Evolutionary conservation across 2,888 invertebrate genomes (phyloP), one percentile per base, ranked within the genome.

Genomic region (Tachina fera): DNA sequence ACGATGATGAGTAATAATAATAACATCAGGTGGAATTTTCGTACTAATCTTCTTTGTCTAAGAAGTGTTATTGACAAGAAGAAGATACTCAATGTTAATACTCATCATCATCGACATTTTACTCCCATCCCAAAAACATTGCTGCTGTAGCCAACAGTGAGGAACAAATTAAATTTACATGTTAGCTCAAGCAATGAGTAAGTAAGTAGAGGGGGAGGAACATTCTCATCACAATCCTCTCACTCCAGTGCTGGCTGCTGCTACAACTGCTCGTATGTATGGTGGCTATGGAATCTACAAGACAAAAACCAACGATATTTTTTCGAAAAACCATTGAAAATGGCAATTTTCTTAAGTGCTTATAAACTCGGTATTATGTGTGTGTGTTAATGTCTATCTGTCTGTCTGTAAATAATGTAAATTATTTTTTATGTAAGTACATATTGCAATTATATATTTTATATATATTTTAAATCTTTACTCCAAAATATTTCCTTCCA

Each of bases 281-380:
- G 60, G 43, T 56, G 47, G 53, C 13, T 8, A n/a, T 14, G 31
- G 11, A 68, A 77, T 65, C 63, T 65, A 16, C 16, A 16, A 41
- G 43, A 43, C 19, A 68, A 70, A 61, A 65, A 80, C 70, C 60
- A 80, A 72, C 65, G 72, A 72, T 70, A n/a, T 70, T 22, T 70
- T 77, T 68, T 71, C 45, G 45, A 63, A 71, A 67, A 72, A 1
- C 72, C 72, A 65, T 72, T 72, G 49, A 58, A 67, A 81, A 80
- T 74, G 74, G 74, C 16, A 80, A 80, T 80, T 80, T 80, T 74
- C 58, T 81, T 53, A 68, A 81, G 68, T 81, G 75, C 81, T 81
- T 81, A 75, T 9, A 68, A 51, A 74, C 14, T 74, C 11, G 63
- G 63, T 70, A 43, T 58, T 47, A 58, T 19, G 11, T 47, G 11